Percentiles rank a stretch among this genome's conserved stretches.
phyloP scores from a whole-genome alignment of 2,888 invertebrate species.

The Rhagonycha fulva region DNA sequence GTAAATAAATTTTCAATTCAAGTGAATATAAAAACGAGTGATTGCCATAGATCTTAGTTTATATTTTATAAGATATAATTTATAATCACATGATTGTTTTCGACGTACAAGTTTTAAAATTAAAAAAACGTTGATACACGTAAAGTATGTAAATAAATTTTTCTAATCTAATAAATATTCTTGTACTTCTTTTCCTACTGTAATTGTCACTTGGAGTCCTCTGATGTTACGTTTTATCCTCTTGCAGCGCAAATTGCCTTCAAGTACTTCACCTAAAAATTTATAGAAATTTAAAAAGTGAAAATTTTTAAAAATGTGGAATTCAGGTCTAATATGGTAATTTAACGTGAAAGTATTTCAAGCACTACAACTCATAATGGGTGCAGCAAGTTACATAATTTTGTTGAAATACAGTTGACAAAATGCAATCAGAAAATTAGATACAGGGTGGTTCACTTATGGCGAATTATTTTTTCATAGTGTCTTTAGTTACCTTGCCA shows the following conservation, averaged over 20 bases:
- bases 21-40: constrained; percentile 15
- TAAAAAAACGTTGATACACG: constrained; percentile 7
- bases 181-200: constrained; percentile 64
- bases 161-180: constrained; percentile 68
- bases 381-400: background rate
- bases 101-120: constrained; percentile 38
- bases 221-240: constrained; percentile 76
- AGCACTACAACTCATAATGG: background rate
- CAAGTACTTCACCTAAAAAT: constrained; percentile 60
- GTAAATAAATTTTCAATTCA: background rate
- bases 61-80: constrained; percentile 21
- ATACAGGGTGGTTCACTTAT: no score
- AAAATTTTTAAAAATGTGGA: background rate
- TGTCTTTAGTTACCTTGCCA: no score
- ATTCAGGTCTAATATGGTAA: background rate
- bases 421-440: background rate
- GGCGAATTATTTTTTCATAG: no score
- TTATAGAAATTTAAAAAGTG: constrained; percentile 3
- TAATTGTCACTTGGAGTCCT: constrained; percentile 72
- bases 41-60: constrained; percentile 22
- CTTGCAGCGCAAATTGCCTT: constrained; percentile 74
- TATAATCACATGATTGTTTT: constrained; percentile 29
- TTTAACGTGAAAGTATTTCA: background rate
- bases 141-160: constrained; percentile 24
- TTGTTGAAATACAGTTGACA: background rate